These are phyloP conservation scores for Limnodromus scolopaceus DNA, from an alignment of 2,797 vertebrate genomes.

Conservation along the genomic window DNA sequence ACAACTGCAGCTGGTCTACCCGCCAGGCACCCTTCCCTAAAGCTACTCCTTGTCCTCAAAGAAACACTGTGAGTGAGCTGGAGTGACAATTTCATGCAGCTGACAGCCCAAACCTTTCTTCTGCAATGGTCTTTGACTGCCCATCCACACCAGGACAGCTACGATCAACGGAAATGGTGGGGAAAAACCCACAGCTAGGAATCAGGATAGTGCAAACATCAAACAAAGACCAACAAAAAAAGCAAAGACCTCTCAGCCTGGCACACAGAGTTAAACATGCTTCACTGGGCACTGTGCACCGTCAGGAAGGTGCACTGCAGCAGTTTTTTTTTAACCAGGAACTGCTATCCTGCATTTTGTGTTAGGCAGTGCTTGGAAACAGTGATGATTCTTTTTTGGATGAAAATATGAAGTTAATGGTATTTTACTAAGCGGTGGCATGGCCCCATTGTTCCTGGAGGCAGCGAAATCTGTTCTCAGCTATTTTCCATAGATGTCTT, in stretches of 20 bases:
- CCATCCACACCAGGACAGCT: background rate
- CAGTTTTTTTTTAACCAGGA: accelerated
- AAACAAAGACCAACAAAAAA: background rate
- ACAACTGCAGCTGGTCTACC: background rate
- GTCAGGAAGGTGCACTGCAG: background rate
- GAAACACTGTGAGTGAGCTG: background rate
- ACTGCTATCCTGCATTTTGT: accelerated
- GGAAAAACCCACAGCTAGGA: background rate
- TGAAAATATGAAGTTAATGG: accelerated
- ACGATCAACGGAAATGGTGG: accelerated
- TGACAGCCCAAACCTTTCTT: background rate
- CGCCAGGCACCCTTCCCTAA: background rate
- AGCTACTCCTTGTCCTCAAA: background rate
- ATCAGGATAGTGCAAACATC: accelerated
- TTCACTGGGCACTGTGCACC: accelerated
- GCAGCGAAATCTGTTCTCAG: accelerated
- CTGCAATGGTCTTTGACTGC: background rate
- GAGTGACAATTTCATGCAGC: background rate
- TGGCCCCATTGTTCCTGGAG: accelerated
- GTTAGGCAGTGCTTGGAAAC: background rate
- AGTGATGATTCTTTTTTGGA: accelerated
- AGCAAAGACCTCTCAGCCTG: background rate
- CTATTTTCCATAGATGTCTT: background rate
- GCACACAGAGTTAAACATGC: accelerated
- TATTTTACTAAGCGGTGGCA: background rate